Conservation (phyloP, 2,797 vertebrate species). For the Lagodon rhomboides region DNA sequence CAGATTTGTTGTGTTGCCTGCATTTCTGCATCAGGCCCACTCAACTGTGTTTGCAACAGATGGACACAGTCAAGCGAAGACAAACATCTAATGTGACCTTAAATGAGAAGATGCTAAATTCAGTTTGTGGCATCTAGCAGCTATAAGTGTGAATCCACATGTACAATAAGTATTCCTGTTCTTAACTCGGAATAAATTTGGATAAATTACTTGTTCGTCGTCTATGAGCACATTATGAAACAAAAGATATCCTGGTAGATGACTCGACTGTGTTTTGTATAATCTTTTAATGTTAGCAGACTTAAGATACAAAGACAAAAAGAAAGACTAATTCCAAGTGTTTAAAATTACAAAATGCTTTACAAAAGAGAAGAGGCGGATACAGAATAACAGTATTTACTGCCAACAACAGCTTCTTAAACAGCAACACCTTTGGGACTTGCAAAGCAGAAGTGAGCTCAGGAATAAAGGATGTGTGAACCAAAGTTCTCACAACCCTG, state of each 20-base stretch:
- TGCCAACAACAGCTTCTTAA: not conserved
- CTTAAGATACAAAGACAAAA: conserved; percentile 39
- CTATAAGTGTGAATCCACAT: not conserved
- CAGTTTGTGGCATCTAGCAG: not conserved
- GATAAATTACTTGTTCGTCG: not conserved
- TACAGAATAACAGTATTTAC: conserved; percentile 7
- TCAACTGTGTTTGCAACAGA: not conserved
- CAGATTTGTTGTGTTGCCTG: not conserved
- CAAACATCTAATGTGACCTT: not conserved
- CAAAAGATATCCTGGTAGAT: not conserved
- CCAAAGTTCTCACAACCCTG: not conserved
- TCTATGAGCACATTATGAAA: not conserved
- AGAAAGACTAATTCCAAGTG: conserved; percentile 29
- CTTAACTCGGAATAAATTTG: not conserved
- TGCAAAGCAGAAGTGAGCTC: conserved; percentile 35
- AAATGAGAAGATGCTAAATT: not conserved
- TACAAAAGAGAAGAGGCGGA: not conserved
- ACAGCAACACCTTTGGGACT: not conserved
- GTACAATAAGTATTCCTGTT: not conserved
- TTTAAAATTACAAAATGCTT: conserved; percentile 63
- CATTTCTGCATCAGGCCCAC: not conserved
- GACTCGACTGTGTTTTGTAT: not conserved
- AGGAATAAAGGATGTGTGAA: conserved; percentile 50
- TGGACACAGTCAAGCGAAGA: not conserved
- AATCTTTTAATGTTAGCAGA: conserved; percentile 55